Base-by-base conservation (phyloP, 2,888 invertebrate species). In the Ophioninae sp. region DNA sequence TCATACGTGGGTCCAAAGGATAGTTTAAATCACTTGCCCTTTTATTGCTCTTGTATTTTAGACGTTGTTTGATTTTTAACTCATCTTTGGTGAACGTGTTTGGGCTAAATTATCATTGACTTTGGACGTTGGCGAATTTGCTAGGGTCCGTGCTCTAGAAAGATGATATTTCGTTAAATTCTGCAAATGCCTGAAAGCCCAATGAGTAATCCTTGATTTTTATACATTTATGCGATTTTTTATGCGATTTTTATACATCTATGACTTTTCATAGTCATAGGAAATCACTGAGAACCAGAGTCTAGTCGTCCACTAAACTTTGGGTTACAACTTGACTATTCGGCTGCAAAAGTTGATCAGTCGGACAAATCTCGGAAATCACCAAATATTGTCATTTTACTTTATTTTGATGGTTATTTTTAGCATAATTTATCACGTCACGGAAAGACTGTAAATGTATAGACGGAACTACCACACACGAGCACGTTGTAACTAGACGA, bases 401-500 rank as follows among this genome's bases (percentile, higher is more conserved):
- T 65, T 65, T 10, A 74, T 74, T 64, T 74, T 37, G 23, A 23
- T 20, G 56, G 50, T 30, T 62, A 21, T 23, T 20, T 20, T 44
- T 7, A 39, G 41, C 17, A 50, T 3, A 61, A 64, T 37, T 64
- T 62, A 61, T 20, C 13, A 59, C 69, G 77, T 69, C 50, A 61
- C 68, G 37, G 13, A 13, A 62, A 77, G 21, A 30, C 44, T 69
- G 17, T 21, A 37, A 21, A 68, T 17, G 62, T n/a, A 44, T 30
- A 50, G 20, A 13, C 50, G 57, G 23, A 68, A 65, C 64, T 56
- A 79, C 23, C 44, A 39, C 44, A 59, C 57, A 50, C 17, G 17
- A 59, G 72, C 72, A 72, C 72, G 70, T 69, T 69, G 50, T 75
- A 75, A 65, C 57, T 13, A 44, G 23, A 44, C 21, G 44, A 10